Evolutionary conservation across 2,113 vertebrate genomes (phyloP).

Genomic region (Plectropomus leopardus): DNA sequence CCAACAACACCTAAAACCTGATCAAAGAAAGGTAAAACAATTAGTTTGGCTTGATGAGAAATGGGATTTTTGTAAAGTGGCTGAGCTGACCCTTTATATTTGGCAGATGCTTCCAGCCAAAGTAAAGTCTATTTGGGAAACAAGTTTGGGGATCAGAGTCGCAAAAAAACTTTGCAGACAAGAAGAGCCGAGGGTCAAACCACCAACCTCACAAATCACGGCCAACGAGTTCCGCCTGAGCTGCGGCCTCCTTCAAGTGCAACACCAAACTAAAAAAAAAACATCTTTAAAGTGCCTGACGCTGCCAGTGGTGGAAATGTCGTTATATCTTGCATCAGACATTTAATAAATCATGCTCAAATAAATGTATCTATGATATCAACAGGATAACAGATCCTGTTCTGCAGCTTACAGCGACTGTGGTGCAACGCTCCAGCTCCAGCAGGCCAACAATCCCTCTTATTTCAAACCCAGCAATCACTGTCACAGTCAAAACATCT

Average conservation of each 20-base stretch:
- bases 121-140: neutral
- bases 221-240: constrained; percentile 17
- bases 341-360: neutral
- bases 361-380: neutral
- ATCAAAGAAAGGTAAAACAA: neutral
- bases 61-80: neutral
- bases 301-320: neutral
- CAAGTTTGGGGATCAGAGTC: neutral
- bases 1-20: neutral
- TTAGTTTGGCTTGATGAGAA: neutral
- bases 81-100: neutral
- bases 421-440: neutral
- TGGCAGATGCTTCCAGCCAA: neutral
- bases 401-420: neutral
- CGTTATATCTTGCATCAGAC: constrained; percentile 5
- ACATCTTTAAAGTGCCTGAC: neutral
- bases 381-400: neutral
- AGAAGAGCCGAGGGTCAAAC: constrained; percentile 7
- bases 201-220: neutral
- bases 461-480: constrained; percentile 43
- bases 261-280: constrained; percentile 3
- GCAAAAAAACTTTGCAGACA: neutral
- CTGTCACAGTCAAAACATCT: constrained; percentile 17
- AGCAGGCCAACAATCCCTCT: constrained; percentile 15
- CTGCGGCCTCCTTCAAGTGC: neutral